Evolutionary conservation across 64 coral and sea anemone genomes (phyloP).

Genomic region (Pocillopora verrucosa): DNA sequence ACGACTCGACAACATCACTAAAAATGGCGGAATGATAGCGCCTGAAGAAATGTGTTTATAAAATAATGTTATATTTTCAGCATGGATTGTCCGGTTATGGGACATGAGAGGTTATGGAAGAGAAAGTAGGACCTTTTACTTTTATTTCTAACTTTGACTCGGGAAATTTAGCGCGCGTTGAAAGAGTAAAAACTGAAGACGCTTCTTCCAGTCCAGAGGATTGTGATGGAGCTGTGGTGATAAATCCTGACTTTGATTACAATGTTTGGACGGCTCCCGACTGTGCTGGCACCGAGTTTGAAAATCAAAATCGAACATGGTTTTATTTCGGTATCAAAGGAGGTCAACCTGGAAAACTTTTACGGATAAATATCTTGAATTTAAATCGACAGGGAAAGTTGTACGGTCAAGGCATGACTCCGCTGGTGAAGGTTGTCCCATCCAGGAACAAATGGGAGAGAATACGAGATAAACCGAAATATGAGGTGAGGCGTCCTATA

Average conservation of each 20-base stretch:
- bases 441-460: slow-evolving; percentile 87
- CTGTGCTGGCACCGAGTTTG: slow-evolving; percentile 82
- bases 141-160: slow-evolving; percentile 99
- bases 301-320: slow-evolving; percentile 96
- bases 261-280: slow-evolving; percentile 96
- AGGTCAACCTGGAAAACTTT: slow-evolving; percentile 70
- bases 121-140: slow-evolving; percentile 80
- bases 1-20: neutral
- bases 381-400: slow-evolving; percentile 95
- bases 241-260: slow-evolving; percentile 84
- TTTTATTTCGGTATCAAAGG: slow-evolving; percentile 98
- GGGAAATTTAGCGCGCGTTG: slow-evolving; percentile 92
- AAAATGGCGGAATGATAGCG: slow-evolving; percentile 37
- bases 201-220: slow-evolving; percentile 19
- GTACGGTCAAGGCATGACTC: slow-evolving; percentile 90
- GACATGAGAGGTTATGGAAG: slow-evolving; percentile 67
- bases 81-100: neutral
- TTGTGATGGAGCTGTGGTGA: neutral
- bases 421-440: slow-evolving; percentile 85
- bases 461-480: slow-evolving; percentile 89
- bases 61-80: neutral
- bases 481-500: slow-evolving; percentile 58
- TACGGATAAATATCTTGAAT: slow-evolving; percentile 96
- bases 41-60: neutral
- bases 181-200: slow-evolving; percentile 76